Conservation (phyloP, 2,797 vertebrate genomes). For the Galago senegalensis region DNA sequence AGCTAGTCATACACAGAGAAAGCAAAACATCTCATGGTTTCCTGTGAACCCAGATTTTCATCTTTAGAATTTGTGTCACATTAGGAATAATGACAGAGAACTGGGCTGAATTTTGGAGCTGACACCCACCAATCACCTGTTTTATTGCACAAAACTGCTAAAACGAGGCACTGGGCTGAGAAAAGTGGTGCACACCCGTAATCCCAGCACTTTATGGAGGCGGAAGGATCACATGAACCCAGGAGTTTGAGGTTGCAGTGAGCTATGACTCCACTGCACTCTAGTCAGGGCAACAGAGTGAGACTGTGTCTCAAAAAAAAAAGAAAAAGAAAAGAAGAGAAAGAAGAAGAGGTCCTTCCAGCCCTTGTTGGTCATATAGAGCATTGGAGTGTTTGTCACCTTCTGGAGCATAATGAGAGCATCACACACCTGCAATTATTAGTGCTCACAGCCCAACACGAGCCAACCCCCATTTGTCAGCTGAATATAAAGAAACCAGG, state of each 20-base stretch:
- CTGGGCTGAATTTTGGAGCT: not conserved
- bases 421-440: not conserved
- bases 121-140: not conserved
- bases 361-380: not conserved
- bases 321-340: not conserved
- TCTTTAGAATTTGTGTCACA: not conserved
- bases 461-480: not conserved
- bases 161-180: not conserved
- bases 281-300: not conserved
- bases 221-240: not conserved
- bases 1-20: not conserved
- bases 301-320: not conserved
- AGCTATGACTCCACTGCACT: not conserved
- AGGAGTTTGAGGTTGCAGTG: not conserved
- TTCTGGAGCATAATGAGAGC: not conserved
- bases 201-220: not conserved
- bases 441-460: not conserved
- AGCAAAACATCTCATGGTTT: not conserved
- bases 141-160: not conserved
- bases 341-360: not conserved
- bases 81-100: not conserved
- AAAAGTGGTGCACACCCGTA: not conserved
- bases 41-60: not conserved
- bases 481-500: not conserved
- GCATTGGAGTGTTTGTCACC: not conserved